These are phyloP conservation scores for Drosophila robusta DNA, from an alignment of 2,888 invertebrate genomes.

Conservation along the genomic window DNA sequence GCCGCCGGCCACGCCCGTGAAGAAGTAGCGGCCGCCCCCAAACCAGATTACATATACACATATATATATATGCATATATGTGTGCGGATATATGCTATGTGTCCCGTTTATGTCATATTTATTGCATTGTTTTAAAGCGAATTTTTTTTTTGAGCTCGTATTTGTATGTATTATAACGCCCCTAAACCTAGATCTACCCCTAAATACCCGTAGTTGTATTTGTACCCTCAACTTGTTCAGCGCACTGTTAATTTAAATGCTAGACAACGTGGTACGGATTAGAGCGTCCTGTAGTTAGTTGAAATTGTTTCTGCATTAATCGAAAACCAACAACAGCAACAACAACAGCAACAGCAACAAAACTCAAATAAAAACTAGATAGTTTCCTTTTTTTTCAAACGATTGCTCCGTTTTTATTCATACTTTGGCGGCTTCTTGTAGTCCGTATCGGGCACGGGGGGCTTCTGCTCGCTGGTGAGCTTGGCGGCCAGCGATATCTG, in stretches of 20 bases:
- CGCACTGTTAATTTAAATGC: slow-evolving; percentile 73
- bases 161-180: slow-evolving; percentile 67
- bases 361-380: slow-evolving; percentile 20
- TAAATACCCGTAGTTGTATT: slow-evolving; percentile 52
- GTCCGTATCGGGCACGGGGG: slow-evolving; percentile 43
- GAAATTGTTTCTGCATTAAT: slow-evolving; percentile 75
- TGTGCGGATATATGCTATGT: background rate
- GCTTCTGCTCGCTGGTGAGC: slow-evolving; percentile 64
- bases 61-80: background rate
- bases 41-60: background rate
- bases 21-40: slow-evolving; percentile 51
- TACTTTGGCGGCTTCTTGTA: slow-evolving; percentile 55
- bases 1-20: slow-evolving; percentile 71
- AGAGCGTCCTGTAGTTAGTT: slow-evolving; percentile 63
- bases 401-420: slow-evolving; percentile 3
- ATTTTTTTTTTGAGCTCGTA: slow-evolving; percentile 39
- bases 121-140: slow-evolving; percentile 72
- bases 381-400: background rate
- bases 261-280: slow-evolving; percentile 37
- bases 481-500: slow-evolving; percentile 79
- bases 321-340: slow-evolving; percentile 25
- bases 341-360: slow-evolving; percentile 29
- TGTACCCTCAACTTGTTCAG: slow-evolving; percentile 66
- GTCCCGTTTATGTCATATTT: slow-evolving; percentile 59
- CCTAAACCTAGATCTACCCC: slow-evolving; percentile 13